Conservation (phyloP, 2,797 vertebrate genomes). For the Tokudaia muenninki region DNA sequence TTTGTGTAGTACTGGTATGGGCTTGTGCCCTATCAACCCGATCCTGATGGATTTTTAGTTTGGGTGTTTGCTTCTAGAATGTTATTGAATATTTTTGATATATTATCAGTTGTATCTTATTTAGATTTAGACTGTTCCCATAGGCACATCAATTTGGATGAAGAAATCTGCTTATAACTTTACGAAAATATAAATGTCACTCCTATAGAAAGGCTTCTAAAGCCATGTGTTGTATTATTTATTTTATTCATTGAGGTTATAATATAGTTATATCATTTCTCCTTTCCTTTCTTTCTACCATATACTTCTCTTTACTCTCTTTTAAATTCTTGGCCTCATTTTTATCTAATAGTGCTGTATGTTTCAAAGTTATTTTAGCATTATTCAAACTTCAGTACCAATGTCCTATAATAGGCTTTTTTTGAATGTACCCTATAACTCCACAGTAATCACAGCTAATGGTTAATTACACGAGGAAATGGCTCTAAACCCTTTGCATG, state of each 20-base stretch:
- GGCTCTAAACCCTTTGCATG: too few relatives aligned
- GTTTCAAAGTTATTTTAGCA: not conserved
- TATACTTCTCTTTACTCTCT: not conserved
- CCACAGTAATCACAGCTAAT: too few relatives aligned
- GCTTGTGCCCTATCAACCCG: too few relatives aligned
- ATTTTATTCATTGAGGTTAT: not conserved
- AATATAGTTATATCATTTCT: not conserved
- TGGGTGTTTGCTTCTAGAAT: not conserved
- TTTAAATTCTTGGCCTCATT: not conserved
- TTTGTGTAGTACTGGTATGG: not conserved
- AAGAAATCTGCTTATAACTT: not conserved
- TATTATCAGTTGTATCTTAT: not conserved
- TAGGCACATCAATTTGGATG: too few relatives aligned
- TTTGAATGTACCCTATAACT: accelerated
- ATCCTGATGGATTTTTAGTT: not conserved
- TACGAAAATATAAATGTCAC: too few relatives aligned
- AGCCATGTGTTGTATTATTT: not conserved
- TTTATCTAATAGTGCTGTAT: not conserved
- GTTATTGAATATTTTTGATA: not conserved
- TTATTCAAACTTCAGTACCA: not conserved
- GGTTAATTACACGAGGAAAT: not conserved
- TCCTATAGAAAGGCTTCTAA: not conserved
- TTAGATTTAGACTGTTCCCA: not conserved
- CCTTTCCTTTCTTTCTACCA: not conserved
- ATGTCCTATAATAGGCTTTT: not conserved